Base-by-base conservation (phyloP, 2,113 vertebrate genomes). In the Salminus brasiliensis region DNA sequence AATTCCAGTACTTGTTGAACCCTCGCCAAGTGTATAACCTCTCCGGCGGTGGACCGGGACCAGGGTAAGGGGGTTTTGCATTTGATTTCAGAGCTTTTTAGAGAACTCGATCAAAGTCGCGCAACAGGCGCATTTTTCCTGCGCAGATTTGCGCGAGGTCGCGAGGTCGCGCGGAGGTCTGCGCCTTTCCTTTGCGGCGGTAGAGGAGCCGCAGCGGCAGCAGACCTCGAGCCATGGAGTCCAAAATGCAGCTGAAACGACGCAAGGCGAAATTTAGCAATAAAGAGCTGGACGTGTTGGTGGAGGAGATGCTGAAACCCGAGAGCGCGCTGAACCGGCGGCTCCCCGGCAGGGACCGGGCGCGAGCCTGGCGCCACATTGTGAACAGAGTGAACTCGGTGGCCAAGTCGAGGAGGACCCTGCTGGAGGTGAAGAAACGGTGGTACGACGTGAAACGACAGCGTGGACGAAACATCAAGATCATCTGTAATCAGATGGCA, bases 21-120 rank as follows among this genome's bases (percentile, higher is more conserved):
- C 97, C 97, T 30, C 93, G 95, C 66, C 97, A 98, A 85, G 94
- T 97, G 21, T 96, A 95, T 85, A 95, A 96, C 87, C 92, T 97
- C n/a, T 84, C 91, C 34, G 94, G 92, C 3, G 95, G 95, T 45
- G 96, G 95, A 36, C 96, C 96, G 5, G 88, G 87, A 47, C 88
- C 93, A 27, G 97, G 97, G 97, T 97, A 78, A 78, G 39, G 21
- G 29, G 32, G 41, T 1, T 47, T 13, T 2, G 18, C 0, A 25
- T 29, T 21, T 29, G 1, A 11, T 15, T 55, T n/a, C 8, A 32
- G 21, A 21, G 15, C 1, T 6, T 2, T 21, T 21, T 13, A 25
- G 30, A 11, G n/a, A 25, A 39, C 12, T 4, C 5, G 11, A 12
- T 13, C 1, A 30, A 5, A 30, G 57, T 4, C 16, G 43, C 43